Evolutionary conservation across 2,797 vertebrate species (phyloP).

Genomic region (Chelon labrosus): DNA sequence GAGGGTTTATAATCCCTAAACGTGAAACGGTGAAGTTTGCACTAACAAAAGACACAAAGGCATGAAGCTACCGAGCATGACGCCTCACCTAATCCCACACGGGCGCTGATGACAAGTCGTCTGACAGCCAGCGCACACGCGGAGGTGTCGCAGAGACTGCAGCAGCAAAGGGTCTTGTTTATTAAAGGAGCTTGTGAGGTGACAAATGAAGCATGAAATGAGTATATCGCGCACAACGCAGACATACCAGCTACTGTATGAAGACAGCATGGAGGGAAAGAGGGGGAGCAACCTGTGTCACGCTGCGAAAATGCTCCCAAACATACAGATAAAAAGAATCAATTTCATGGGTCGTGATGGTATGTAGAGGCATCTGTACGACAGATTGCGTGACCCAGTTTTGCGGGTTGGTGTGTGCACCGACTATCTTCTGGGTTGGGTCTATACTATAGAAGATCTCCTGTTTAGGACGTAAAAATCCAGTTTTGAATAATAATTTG

Average conservation of each 20-base stretch:
- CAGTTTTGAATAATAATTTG: neutral
- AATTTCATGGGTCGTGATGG: constrained; percentile 77
- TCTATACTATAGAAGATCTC: neutral
- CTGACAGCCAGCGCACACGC: constrained; percentile 37
- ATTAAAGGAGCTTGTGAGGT: constrained; percentile 73
- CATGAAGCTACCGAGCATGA: constrained; percentile 34
- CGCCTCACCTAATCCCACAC: constrained; percentile 51
- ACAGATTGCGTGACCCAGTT: constrained; percentile 56
- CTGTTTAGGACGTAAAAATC: neutral
- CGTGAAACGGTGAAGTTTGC: constrained; percentile 30
- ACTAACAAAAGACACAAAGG: constrained; percentile 11
- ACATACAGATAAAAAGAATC: constrained; percentile 77
- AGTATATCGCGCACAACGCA: constrained; percentile 65
- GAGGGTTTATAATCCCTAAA: constrained; percentile 51
- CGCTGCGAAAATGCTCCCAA: constrained; percentile 56
- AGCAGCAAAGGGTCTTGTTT: constrained; percentile 73
- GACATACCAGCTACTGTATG: constrained; percentile 66
- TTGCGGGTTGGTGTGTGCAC: constrained; percentile 8
- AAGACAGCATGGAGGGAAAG: constrained; percentile 35
- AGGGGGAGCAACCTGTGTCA: constrained; percentile 57
- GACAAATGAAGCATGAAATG: constrained; percentile 82
- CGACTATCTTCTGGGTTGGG: constrained; percentile 1
- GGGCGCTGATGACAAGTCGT: constrained; percentile 36
- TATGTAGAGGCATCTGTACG: constrained; percentile 57
- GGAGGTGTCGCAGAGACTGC: constrained; percentile 33